Evolutionary conservation across 2,797 vertebrate species (phyloP), one percentile per base, ranked within the genome.

Genomic region (Mormyrus proboscirostris): DNA sequence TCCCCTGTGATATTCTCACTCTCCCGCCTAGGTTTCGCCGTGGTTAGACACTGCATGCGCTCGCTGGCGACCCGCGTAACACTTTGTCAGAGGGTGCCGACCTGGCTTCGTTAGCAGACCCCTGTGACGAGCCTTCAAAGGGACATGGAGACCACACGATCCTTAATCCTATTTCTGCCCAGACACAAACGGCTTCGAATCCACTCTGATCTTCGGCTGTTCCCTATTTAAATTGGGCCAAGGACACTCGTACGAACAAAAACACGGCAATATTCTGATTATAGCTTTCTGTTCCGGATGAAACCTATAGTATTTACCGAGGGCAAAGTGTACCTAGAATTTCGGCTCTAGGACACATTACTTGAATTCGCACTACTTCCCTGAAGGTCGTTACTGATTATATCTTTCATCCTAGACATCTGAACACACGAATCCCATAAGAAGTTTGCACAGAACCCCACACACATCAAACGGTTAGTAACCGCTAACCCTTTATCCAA

Each of bases 21-120:
- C 44, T 49, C 82, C 49, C 0, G 9, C 9, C 47, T 10, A 12
- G n/a, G 12, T 84, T 29, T 25, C n/a, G 5, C 44, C 22, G n/a
- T 25, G 49, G 44, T 50, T 4, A 29, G 49, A 51, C 44, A 3
- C 49, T 4, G 5, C 82, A 7, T 4, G 0, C 33, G 29, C 29
- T 33, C 65, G 2, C 51, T 10, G 1, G 2, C 29, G 19, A 41
- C 85, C 51, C 38, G 85, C 51, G 5, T 59, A 14, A 29, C 89
- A 29, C 91, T 65, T 86, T 91, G 91, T 93, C 86, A 92, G 25
- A 84, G 51, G 29, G 44, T 73, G 49, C 76, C 59, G 59, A 79
- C n/a, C 33, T 19, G 57, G 90, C 82, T 49, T 87, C 88, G 92
- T 90, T 92, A 92, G 87, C 88, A 91, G 89, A 90, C 14, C 29